Evolutionary conservation across 2,888 invertebrate species (phyloP).

Genomic region (Laspeyria flexula): DNA sequence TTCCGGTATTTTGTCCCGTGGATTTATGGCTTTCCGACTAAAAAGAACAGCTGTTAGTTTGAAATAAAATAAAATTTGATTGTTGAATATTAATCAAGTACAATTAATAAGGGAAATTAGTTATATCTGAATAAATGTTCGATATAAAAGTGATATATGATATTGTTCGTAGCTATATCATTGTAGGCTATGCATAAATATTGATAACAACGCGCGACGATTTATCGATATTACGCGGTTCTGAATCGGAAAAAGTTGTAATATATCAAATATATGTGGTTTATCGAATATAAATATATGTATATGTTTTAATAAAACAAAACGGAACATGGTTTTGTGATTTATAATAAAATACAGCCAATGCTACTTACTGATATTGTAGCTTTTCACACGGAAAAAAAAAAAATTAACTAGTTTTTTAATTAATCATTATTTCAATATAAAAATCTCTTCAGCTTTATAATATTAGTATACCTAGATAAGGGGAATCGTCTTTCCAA

Average conservation of each 20-base stretch:
- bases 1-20: conserved; percentile 37
- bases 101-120: conserved; percentile 42
- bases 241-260: not conserved
- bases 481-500: too few relatives aligned
- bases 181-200: conserved; percentile 3
- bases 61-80: conserved; percentile 35
- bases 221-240: not conserved
- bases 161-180: conserved; percentile 1
- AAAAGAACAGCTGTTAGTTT: conserved; percentile 23
- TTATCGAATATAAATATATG: not conserved
- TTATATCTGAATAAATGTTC: conserved; percentile 28
- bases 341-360: too few relatives aligned
- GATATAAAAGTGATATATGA: conserved; percentile 9
- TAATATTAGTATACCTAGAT: too few relatives aligned
- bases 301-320: not conserved
- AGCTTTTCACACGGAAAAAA: too few relatives aligned
- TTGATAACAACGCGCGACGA: not conserved
- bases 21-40: conserved; percentile 45
- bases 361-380: too few relatives aligned
- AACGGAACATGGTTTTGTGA: not conserved
- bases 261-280: not conserved
- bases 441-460: too few relatives aligned
- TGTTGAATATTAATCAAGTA: conserved; percentile 47
- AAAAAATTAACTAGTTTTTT: too few relatives aligned
- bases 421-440: too few relatives aligned